Conservation (phyloP, 2,797 vertebrate genomes). For the Hoplostethus mediterraneus region DNA sequence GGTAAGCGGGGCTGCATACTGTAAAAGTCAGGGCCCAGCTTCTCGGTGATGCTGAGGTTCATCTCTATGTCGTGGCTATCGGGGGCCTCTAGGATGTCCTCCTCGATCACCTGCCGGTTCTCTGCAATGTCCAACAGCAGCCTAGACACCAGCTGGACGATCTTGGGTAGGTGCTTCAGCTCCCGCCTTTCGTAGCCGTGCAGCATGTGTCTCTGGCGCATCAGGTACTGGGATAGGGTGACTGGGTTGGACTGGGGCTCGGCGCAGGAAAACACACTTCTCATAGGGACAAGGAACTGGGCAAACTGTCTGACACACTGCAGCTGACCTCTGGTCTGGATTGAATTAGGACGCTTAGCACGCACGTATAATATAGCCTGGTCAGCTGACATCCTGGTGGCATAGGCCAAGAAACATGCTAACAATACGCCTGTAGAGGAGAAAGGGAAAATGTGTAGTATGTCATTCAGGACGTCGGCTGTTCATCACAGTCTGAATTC, state of each 20-base stretch:
- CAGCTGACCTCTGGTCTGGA: constrained; percentile 95
- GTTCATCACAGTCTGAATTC: not conserved
- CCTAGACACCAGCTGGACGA: constrained; percentile 89
- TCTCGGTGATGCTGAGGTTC: constrained; percentile 80
- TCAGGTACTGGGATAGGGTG: constrained; percentile 92
- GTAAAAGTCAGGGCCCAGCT: constrained; percentile 76
- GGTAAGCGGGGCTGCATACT: constrained; percentile 75
- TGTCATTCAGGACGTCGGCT: not conserved
- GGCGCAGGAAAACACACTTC: constrained; percentile 91
- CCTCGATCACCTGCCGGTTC: constrained; percentile 90
- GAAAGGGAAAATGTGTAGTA: not conserved
- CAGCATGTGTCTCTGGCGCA: constrained; percentile 92
- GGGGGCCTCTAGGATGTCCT: constrained; percentile 86
- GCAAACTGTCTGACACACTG: constrained; percentile 92
- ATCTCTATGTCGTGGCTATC: constrained; percentile 89
- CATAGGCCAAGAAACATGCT: constrained; percentile 94
- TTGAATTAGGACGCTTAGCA: constrained; percentile 93
- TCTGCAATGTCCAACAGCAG: constrained; percentile 91
- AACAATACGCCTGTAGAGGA: constrained; percentile 90
- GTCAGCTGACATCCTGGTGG: constrained; percentile 93
- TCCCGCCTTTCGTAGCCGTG: constrained; percentile 93
- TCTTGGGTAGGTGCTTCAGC: constrained; percentile 92
- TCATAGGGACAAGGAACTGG: constrained; percentile 91
- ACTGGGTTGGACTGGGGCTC: constrained; percentile 86
- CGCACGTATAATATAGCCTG: constrained; percentile 94